phyloP scores from a whole-genome alignment of 2,797 vertebrate genomes.

The Chaunax sp. region DNA sequence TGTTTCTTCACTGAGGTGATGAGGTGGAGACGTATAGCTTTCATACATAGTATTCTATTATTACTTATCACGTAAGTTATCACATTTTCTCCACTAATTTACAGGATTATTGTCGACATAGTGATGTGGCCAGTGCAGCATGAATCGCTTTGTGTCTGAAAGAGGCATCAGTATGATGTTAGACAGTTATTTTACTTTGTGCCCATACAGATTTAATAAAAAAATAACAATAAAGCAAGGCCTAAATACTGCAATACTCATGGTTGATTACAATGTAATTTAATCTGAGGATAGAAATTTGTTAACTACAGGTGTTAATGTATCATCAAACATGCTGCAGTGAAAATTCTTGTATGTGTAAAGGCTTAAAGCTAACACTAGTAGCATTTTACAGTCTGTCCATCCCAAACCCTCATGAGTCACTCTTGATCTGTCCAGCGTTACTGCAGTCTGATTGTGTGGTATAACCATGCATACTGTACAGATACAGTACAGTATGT shows the following conservation, averaged over 20 bases:
- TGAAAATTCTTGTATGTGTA: no score
- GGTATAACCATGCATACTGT: background rate
- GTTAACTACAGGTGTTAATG: background rate
- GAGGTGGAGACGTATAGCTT: no score
- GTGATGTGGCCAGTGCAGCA: no score
- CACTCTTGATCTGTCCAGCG: background rate
- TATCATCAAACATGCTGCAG: background rate
- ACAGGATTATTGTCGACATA: no score
- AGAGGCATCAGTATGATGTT: background rate
- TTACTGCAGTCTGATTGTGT: slow-evolving; percentile 4
- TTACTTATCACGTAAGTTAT: no score
- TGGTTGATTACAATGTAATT: background rate
- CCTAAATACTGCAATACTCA: background rate
- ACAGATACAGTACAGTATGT: background rate
- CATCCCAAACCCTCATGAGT: background rate
- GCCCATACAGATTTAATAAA: no score
- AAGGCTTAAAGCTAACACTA: background rate
- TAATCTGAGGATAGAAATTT: background rate
- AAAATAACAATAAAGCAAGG: background rate
- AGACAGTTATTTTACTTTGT: background rate
- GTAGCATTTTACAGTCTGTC: background rate
- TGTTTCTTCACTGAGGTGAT: no score
- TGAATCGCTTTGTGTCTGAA: no score
- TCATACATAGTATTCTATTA: no score
- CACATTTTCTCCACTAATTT: no score